Evolutionary conservation across 2,797 vertebrate genomes (phyloP).

Genomic region (Enoplosus armatus): DNA sequence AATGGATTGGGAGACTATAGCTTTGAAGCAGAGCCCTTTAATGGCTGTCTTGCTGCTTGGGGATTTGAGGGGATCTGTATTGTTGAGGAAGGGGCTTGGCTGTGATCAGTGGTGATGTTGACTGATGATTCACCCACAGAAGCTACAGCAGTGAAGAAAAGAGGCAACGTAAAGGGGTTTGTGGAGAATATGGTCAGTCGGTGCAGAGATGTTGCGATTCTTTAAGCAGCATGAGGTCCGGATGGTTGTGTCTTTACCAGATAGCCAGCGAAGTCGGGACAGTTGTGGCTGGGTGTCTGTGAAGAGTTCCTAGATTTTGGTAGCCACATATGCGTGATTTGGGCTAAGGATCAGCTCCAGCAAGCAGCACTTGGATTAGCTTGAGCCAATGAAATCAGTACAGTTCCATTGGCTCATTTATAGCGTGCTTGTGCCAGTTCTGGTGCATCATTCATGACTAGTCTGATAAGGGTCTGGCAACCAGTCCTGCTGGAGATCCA

Average conservation of each 20-base stretch:
- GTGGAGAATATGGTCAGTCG: neutral
- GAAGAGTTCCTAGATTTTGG: neutral
- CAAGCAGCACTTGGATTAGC: neutral
- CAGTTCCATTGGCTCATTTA: neutral
- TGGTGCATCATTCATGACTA: neutral
- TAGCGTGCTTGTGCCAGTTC: neutral
- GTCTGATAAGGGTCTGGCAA: neutral
- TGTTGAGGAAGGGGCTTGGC: slow-evolving; percentile 5
- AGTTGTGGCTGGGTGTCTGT: neutral
- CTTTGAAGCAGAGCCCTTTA: slow-evolving; percentile 21
- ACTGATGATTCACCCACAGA: neutral
- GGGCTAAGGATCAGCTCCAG: neutral
- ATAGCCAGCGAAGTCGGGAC: neutral
- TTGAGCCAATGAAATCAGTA: neutral
- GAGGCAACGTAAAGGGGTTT: neutral
- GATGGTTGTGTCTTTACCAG: neutral
- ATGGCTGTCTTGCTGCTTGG: slow-evolving; percentile 22
- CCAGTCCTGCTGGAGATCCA: neutral
- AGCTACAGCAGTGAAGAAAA: neutral
- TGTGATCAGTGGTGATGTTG: slow-evolving; percentile 23
- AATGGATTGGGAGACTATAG: slow-evolving; percentile 4
- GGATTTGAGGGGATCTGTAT: slow-evolving; percentile 17
- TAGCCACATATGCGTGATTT: neutral
- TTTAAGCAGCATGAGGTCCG: neutral
- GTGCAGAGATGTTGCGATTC: neutral